phyloP scores from a whole-genome alignment of 2,797 vertebrate species.

The Thamnophis elegans region DNA sequence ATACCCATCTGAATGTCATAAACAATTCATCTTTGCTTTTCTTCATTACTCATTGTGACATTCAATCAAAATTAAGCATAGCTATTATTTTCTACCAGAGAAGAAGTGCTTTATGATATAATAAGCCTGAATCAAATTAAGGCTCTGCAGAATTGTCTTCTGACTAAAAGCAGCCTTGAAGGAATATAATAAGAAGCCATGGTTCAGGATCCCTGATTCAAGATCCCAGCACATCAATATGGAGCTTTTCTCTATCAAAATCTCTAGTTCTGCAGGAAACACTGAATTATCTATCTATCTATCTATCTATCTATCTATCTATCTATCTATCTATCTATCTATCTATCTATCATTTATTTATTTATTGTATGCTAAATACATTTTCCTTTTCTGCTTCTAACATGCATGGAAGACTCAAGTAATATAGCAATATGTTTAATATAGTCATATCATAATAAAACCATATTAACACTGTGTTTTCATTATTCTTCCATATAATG shows the following conservation, averaged over 20 bases:
- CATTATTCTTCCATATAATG: not conserved
- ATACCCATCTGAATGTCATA: not conserved
- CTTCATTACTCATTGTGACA: not conserved
- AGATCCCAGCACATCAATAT: not conserved
- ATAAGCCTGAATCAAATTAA: not conserved
- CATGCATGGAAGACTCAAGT: not conserved
- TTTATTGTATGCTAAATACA: not conserved
- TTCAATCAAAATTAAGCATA: not conserved
- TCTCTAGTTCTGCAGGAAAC: not conserved
- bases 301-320: no score
- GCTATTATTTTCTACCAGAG: not conserved
- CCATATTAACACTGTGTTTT: not conserved
- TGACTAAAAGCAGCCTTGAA: not conserved
- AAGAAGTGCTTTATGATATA: not conserved
- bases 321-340: no score
- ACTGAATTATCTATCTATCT: not conserved
- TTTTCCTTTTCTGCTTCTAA: not conserved
- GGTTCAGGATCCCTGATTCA: not conserved
- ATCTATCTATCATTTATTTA: no score
- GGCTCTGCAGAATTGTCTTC: not conserved
- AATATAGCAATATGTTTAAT: not conserved
- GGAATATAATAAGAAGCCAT: not conserved
- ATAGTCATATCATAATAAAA: not conserved
- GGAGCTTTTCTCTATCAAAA: not conserved
- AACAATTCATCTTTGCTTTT: not conserved